Conservation (phyloP, 2,113 vertebrate genomes). For the Oncorhynchus mykiss region DNA sequence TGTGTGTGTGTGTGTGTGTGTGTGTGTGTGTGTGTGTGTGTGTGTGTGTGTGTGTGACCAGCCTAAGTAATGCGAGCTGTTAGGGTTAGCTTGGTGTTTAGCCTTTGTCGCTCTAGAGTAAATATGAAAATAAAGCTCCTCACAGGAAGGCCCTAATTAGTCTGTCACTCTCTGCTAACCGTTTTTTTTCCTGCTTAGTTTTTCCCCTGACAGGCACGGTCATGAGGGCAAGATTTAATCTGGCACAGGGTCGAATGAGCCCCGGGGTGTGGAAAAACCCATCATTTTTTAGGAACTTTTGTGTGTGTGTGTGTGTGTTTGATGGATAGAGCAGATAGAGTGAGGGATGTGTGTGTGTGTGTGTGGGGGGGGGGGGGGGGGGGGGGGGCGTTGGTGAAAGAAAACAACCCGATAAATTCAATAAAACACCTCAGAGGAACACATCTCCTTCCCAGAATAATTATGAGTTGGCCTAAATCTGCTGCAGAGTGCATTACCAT, state of each 20-base stretch:
- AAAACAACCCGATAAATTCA: conserved; percentile 67
- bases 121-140: conserved; percentile 74
- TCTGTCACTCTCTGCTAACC: conserved; percentile 63
- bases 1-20: conserved; percentile 21
- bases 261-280: conserved; percentile 40
- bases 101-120: conserved; percentile 60
- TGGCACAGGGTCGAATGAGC: conserved; percentile 61
- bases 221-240: conserved; percentile 74
- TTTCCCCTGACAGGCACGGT: conserved; percentile 65
- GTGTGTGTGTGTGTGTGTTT: neutral
- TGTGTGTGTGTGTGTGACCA: conserved; percentile 22
- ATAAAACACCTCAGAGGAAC: conserved; percentile 54
- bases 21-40: conserved; percentile 22
- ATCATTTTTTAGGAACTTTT: neutral
- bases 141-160: conserved; percentile 71
- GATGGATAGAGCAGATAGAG: conserved; percentile 54
- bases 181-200: conserved; percentile 37
- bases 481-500: conserved; percentile 22
- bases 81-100: conserved; percentile 40
- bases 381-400: conserved; percentile 17
- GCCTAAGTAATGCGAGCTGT: conserved; percentile 31
- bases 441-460: conserved; percentile 48
- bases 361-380: neutral
- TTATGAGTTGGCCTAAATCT: conserved; percentile 54
- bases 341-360: conserved; percentile 25